Percentiles rank a stretch among this genome's conserved stretches.
Evolutionary conservation across 1,140 invertebrate species (phyloP).

Genomic region (Sipha flava): DNA sequence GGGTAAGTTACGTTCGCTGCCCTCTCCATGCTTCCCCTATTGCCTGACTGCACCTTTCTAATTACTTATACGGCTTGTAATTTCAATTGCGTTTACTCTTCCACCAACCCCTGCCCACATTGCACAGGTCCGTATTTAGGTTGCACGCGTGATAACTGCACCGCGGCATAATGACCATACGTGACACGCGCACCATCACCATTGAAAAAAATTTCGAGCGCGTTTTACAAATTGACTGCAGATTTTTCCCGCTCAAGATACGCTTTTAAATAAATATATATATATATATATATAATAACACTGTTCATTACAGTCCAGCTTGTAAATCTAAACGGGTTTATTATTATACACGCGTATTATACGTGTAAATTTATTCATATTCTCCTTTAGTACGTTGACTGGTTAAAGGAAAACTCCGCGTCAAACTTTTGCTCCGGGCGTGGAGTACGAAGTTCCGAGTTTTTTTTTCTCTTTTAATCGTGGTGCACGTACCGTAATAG

Average conservation of each 20-base stretch:
- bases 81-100: slow-evolving; percentile 8
- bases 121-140: no score
- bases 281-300: neutral
- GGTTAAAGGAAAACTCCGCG: neutral
- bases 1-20: neutral
- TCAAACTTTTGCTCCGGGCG: neutral
- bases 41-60: neutral
- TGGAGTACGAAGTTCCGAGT: neutral
- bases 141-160: no score
- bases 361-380: no score
- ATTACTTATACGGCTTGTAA: slow-evolving; percentile 26
- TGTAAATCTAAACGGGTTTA: neutral
- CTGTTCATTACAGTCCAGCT: neutral
- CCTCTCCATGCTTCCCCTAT: neutral
- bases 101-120: neutral
- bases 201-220: neutral
- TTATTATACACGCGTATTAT: no score
- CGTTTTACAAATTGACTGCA: slow-evolving; percentile 10
- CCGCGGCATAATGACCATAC: no score
- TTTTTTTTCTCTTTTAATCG: neutral
- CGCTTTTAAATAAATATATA: no score
- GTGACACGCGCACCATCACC: no score
- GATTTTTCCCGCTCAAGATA: neutral
- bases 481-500: neutral
- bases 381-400: neutral